Evolutionary conservation across 30 jellyfish, hydroid and myxozoan species (phyloP).

Genomic region (Chrysaora quinquecirrha): DNA sequence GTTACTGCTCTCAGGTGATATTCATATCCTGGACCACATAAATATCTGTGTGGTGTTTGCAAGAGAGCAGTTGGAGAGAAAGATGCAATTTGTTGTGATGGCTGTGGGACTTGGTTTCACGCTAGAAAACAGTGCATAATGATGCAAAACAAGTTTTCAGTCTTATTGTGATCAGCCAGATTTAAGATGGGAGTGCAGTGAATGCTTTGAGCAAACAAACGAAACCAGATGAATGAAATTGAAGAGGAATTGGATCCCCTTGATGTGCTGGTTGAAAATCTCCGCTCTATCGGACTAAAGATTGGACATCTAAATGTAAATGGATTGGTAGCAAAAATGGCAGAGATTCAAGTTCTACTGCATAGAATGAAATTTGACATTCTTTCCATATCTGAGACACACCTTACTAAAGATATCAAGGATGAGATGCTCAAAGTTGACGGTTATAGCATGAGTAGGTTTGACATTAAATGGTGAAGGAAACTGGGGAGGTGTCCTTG

Average conservation of each 20-base stretch:
- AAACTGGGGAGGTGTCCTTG: conserved; percentile 22
- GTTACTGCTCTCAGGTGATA: conserved; percentile 5
- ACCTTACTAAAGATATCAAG: neutral
- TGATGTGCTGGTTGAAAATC: neutral
- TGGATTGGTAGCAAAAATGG: neutral
- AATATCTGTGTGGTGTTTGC: conserved; percentile 13
- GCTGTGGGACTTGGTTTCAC: conserved; percentile 1
- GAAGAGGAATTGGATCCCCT: neutral
- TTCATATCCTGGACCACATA: conserved; percentile 9
- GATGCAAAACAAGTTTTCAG: neutral
- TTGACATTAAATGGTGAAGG: conserved; percentile 19
- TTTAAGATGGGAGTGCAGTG: neutral
- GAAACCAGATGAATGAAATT: neutral
- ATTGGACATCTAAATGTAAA: neutral
- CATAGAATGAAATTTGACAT: conserved; percentile 12
- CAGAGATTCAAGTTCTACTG: conserved; percentile 10
- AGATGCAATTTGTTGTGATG: neutral
- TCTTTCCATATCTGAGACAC: conserved; percentile 22
- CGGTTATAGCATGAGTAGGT: neutral
- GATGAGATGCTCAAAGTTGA: conserved; percentile 16
- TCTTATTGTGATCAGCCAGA: conserved; percentile 2
- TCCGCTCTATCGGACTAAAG: neutral
- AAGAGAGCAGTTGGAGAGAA: neutral
- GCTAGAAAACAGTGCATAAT: conserved; percentile 7
- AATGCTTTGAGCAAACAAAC: neutral